These are phyloP conservation scores for Parelbella ahira DNA, from an alignment of 2,888 invertebrate species.

Conservation along the genomic window DNA sequence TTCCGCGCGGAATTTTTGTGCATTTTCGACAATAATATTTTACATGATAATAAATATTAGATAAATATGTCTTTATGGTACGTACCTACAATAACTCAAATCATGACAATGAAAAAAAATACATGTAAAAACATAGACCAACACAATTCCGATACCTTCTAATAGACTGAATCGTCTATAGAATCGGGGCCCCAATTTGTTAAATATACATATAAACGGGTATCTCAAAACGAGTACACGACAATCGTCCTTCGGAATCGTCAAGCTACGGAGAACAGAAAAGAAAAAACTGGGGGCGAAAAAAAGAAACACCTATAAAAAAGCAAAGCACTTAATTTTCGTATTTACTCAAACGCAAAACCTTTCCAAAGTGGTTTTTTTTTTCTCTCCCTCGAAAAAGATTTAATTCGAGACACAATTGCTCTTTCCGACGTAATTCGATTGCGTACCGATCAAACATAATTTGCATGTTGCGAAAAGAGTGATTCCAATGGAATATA, in stretches of 20 bases:
- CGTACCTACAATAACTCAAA: no score
- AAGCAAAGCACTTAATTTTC: constrained; percentile 22
- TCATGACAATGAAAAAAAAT: no score
- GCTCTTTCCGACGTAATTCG: constrained; percentile 25
- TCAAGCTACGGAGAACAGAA: no score
- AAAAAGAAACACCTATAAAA: constrained; percentile 16
- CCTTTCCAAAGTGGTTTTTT: constrained; percentile 28
- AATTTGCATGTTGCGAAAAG: constrained; percentile 15
- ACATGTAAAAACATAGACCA: no score
- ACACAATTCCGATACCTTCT: constrained; percentile 8
- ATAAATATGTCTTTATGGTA: no score
- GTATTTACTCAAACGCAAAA: constrained; percentile 15
- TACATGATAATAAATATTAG: no score
- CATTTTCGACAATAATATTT: no score
- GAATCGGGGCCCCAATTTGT: constrained; percentile 19
- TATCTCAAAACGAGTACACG: no score
- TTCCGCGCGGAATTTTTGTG: no score
- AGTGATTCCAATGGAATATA: constrained; percentile 6
- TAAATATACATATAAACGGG: constrained; percentile 18
- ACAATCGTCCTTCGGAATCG: constrained; percentile 4
- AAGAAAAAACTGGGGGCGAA: no score
- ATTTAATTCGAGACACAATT: constrained; percentile 34
- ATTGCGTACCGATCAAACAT: constrained; percentile 16
- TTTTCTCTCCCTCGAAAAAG: constrained; percentile 26
- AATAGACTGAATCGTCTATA: constrained; percentile 20